Evolutionary conservation across 2,888 invertebrate genomes (phyloP), one percentile per base, ranked within the genome.

Genomic region (Griposia aprilina): DNA sequence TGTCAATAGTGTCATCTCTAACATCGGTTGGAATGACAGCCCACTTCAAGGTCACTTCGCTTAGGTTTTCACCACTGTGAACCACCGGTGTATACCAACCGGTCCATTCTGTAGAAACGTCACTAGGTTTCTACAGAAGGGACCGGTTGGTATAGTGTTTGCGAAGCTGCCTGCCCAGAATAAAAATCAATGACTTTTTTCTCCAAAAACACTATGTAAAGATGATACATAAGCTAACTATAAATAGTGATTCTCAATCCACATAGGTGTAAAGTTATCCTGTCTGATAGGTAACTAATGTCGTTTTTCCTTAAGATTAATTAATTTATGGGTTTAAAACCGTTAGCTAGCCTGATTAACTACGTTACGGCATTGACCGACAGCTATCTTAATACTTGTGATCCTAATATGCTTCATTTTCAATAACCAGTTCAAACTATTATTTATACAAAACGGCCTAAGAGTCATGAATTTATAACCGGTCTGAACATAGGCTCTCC

Each of bases 241-340:
- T 57, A 23, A 36, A 10, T n/a, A 66, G 65, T n/a, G 10, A 17
- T 62, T 41, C 23, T 63, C 41, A 23, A 67, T 50, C 23, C 23
- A 52, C 30, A 30, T 30, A 15, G 67, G 8, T 30, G 23, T 48
- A 23, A 68, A 55, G 23, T 68, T n/a, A 68, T 50, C 55, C 55
- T 68, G 23, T 23, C 1, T 0, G 30, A 68, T 68, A n/a, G 2
- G 30, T 52, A 52, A 67, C 13, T 23, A n/a, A 52, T n/a, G 17
- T 36, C 10, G 10, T 15, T 55, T 68, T 68, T 68, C 68, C 55
- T 68, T 23, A 68, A 55, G 52, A 68, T 68, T 55, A 36, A 36
- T 36, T 36, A 10, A 68, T 68, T 52, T 36, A 23, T 52, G 10
- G 55, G 23, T 23, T 8, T 50, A 67, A 36, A 36, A 17, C 15